Percentiles rank a stretch among this genome's conserved stretches.
Evolutionary conservation across 2,113 vertebrate species (phyloP).

Genomic region (Mobula hypostoma): DNA sequence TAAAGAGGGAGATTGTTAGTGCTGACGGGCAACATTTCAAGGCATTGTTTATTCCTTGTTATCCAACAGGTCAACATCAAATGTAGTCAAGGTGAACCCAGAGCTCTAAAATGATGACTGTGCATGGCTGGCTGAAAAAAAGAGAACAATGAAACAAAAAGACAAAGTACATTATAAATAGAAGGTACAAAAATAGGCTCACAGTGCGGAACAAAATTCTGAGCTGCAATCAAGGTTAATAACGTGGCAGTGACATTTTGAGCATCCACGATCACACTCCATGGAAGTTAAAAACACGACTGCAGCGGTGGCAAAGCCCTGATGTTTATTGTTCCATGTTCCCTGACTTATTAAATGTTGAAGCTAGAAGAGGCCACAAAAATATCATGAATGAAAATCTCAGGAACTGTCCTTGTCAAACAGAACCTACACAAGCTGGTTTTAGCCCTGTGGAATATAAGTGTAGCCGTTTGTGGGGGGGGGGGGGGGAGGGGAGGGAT

Average conservation of each 20-base stretch:
- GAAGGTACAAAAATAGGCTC: not conserved
- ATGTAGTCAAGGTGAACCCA: slow-evolving; percentile 37
- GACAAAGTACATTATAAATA: slow-evolving; percentile 1
- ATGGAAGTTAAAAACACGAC: not conserved
- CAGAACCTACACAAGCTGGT: slow-evolving; percentile 29
- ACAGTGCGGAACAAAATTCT: not conserved
- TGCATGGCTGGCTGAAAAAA: not conserved
- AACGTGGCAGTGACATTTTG: not conserved
- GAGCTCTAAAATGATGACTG: slow-evolving; percentile 8
- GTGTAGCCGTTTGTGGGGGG: not conserved
- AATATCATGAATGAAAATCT: slow-evolving; percentile 4
- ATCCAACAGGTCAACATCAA: slow-evolving; percentile 52
- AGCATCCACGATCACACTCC: not conserved
- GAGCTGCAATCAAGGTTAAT: not conserved
- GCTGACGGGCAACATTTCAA: slow-evolving; percentile 59
- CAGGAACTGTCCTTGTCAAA: not conserved
- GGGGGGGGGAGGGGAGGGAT: not conserved
- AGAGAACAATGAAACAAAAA: slow-evolving; percentile 18
- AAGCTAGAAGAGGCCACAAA: not conserved
- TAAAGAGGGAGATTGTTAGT: slow-evolving; percentile 65
- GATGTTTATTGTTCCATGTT: not conserved
- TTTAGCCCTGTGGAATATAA: slow-evolving; percentile 42
- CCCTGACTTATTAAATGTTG: not conserved
- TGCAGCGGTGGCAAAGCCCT: not conserved
- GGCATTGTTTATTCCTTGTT: slow-evolving; percentile 43